These are phyloP conservation scores for Chlorops oryzae DNA, from an alignment of 1,140 invertebrate species.

Conservation along the genomic window DNA sequence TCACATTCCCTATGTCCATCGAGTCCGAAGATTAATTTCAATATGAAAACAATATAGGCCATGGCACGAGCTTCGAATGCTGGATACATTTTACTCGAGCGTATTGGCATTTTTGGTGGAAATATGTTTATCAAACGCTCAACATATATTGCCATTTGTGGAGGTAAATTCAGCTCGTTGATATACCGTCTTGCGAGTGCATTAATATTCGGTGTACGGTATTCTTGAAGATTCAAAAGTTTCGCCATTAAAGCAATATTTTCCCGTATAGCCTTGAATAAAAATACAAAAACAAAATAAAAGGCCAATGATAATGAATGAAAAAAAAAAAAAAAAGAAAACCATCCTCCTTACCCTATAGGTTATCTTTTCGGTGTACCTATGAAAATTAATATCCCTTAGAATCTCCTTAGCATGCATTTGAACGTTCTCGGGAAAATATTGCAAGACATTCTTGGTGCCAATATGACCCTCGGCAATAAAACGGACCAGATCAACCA, in stretches of 20 bases:
- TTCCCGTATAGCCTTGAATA: constrained; percentile 1
- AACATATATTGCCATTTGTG: constrained; percentile 32
- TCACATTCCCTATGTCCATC: constrained; percentile 58
- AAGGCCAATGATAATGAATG: too few species aligned
- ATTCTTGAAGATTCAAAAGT: constrained; percentile 23
- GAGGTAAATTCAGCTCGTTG: constrained; percentile 54
- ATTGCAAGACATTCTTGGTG: constrained; percentile 51
- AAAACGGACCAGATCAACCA: constrained; percentile 56
- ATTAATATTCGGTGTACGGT: constrained; percentile 51
- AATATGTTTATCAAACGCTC: constrained; percentile 41
- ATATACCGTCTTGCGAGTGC: constrained; percentile 51
- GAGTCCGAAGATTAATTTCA: constrained; percentile 59
- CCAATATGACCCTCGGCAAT: constrained; percentile 57
- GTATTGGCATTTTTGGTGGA: constrained; percentile 45
- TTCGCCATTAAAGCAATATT: constrained; percentile 18
- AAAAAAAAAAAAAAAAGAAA: constrained; percentile 1
- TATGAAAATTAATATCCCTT: constrained; percentile 26
- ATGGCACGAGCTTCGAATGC: constrained; percentile 59
- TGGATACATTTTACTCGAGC: constrained; percentile 33
- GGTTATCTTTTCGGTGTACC: constrained; percentile 19
- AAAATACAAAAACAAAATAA: background rate
- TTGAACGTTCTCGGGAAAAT: constrained; percentile 52
- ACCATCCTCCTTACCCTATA: constrained; percentile 19
- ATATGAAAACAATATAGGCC: constrained; percentile 55
- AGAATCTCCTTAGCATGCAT: constrained; percentile 37